Conservation (phyloP, 2,113 vertebrate genomes). For the Labrus mixtus region DNA sequence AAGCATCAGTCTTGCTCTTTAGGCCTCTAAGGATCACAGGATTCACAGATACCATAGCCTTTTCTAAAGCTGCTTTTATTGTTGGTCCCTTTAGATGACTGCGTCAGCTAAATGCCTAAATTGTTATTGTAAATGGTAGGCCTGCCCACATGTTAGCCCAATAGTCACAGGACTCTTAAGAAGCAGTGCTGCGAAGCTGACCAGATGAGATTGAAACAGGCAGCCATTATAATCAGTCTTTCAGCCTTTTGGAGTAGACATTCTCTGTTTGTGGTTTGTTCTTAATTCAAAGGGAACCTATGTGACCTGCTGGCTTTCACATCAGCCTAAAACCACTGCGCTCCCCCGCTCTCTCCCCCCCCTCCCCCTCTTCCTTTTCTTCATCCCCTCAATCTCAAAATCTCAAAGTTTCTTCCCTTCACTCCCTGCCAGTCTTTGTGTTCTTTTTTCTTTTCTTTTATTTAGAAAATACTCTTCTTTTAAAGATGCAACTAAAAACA, state of each 20-base stretch:
- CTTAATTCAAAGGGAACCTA: constrained; percentile 81
- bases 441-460: constrained; percentile 9
- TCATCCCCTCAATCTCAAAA: constrained; percentile 37
- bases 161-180: constrained; percentile 67
- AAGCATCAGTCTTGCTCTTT: constrained; percentile 29
- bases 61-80: constrained; percentile 55
- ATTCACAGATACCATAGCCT: constrained; percentile 48
- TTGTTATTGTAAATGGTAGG: constrained; percentile 74
- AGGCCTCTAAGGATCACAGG: constrained; percentile 60
- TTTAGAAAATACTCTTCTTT: constrained; percentile 8
- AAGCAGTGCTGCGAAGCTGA: constrained; percentile 61
- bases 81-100: constrained; percentile 62
- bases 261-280: constrained; percentile 77
- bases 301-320: constrained; percentile 81
- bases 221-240: constrained; percentile 82
- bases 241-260: constrained; percentile 77
- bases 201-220: constrained; percentile 77
- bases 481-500: background rate
- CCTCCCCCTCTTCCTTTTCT: constrained; percentile 24
- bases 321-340: constrained; percentile 53
- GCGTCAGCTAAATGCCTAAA: constrained; percentile 73
- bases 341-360: constrained; percentile 29
- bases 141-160: constrained; percentile 73
- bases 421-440: constrained; percentile 12
- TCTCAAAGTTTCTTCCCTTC: constrained; percentile 19